Evolutionary conservation across 1,140 invertebrate species (phyloP).

Genomic region (Agrilus planipennis): DNA sequence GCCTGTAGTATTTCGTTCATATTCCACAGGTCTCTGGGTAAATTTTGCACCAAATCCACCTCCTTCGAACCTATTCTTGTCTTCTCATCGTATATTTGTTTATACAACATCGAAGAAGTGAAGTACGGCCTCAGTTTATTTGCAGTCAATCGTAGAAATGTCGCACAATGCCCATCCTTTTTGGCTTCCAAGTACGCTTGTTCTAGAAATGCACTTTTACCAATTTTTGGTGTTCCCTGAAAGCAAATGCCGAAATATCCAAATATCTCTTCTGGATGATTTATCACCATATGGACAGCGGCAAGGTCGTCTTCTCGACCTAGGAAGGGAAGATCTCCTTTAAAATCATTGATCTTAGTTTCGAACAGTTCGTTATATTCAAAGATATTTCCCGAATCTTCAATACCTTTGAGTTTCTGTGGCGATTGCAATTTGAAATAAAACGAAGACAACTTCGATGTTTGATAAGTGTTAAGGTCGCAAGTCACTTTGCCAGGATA

Average conservation of each 20-base stretch:
- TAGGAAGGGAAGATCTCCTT: slow-evolving; percentile 30
- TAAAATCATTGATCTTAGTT: slow-evolving; percentile 31
- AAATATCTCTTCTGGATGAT: slow-evolving; percentile 16
- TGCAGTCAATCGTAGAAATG: slow-evolving; percentile 10
- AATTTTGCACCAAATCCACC: slow-evolving; percentile 1
- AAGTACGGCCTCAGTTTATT: slow-evolving; percentile 13
- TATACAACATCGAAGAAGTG: slow-evolving; percentile 14
- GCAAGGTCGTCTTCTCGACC: slow-evolving; percentile 35
- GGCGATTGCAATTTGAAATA: slow-evolving; percentile 40
- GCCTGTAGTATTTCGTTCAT: slow-evolving; percentile 14
- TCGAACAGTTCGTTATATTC: slow-evolving; percentile 38
- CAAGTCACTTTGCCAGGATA: slow-evolving; percentile 42
- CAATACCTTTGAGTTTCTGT: slow-evolving; percentile 42
- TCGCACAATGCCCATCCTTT: neutral
- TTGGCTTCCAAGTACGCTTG: slow-evolving; percentile 29
- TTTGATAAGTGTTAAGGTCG: slow-evolving; percentile 43
- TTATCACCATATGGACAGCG: slow-evolving; percentile 33
- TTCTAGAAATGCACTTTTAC: slow-evolving; percentile 36
- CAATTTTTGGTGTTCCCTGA: slow-evolving; percentile 34
- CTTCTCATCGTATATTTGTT: slow-evolving; percentile 14
- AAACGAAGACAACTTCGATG: slow-evolving; percentile 41
- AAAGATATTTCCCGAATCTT: slow-evolving; percentile 37
- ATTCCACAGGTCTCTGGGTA: slow-evolving; percentile 13
- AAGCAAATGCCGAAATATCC: slow-evolving; percentile 17
- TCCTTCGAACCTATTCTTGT: slow-evolving; percentile 1